Evolutionary conservation across 1,140 invertebrate genomes (phyloP).

Genomic region (Onthophagus taurus): DNA sequence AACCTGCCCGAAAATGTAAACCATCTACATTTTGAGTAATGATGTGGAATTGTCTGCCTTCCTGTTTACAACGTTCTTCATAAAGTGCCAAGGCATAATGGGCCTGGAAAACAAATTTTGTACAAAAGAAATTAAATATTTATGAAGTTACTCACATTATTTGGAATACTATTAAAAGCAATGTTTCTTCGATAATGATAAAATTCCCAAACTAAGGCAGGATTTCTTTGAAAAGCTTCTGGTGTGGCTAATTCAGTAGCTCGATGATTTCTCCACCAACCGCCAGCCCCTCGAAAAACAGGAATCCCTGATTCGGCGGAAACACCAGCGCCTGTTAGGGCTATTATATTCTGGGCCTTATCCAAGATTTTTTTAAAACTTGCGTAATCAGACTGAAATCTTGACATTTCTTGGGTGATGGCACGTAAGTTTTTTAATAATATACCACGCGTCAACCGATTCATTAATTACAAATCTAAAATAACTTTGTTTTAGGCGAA

Average conservation of each 20-base stretch:
- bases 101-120: conserved; percentile 46
- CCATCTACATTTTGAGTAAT: conserved; percentile 94
- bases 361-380: conserved; percentile 47
- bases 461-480: no score
- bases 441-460: no score
- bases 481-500: no score
- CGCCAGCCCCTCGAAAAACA: conserved; percentile 68
- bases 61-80: conserved; percentile 51
- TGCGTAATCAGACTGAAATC: conserved; percentile 21
- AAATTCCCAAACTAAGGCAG: conserved; percentile 49
- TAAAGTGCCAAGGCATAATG: conserved; percentile 71
- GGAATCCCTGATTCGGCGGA: conserved; percentile 76
- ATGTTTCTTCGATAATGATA: conserved; percentile 48
- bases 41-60: conserved; percentile 55
- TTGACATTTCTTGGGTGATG: no score
- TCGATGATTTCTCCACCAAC: conserved; percentile 60
- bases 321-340: conserved; percentile 67
- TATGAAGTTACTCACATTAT: conserved; percentile 36
- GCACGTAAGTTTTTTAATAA: no score
- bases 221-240: conserved; percentile 42
- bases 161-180: conserved; percentile 44
- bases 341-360: conserved; percentile 51
- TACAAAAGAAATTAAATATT: not conserved
- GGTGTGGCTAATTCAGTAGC: conserved; percentile 43
- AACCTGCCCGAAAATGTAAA: conserved; percentile 74